Evolutionary conservation across 2,888 invertebrate species (phyloP).

Genomic region (Polydrusus tereticollis): DNA sequence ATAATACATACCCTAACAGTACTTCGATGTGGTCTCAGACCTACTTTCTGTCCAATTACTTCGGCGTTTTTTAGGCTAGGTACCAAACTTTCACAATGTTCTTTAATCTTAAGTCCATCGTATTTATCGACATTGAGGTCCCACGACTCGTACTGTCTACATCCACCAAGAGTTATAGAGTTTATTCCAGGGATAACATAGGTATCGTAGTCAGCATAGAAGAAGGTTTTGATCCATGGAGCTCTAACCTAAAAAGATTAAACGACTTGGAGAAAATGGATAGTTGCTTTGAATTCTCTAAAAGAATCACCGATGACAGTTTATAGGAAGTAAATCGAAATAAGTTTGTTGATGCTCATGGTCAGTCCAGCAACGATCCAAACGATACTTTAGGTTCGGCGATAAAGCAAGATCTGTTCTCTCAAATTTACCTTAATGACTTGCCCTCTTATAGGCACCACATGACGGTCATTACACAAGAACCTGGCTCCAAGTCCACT

Average conservation of each 20-base stretch:
- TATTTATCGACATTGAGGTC: conserved; percentile 76
- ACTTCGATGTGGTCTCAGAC: conserved; percentile 85
- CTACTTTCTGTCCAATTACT: conserved; percentile 77
- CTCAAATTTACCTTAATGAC: conserved; percentile 74
- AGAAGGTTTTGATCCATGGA: conserved; percentile 91
- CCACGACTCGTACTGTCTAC: conserved; percentile 85
- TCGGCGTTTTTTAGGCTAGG: conserved; percentile 77
- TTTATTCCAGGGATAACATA: conserved; percentile 87
- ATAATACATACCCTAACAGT: conserved; percentile 72
- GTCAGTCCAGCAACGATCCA: no score
- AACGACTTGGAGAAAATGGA: background rate
- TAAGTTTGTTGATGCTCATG: no score
- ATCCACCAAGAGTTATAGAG: conserved; percentile 86
- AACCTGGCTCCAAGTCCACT: conserved; percentile 85
- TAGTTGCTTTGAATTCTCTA: no score
- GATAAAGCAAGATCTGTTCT: no score
- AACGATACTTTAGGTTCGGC: no score
- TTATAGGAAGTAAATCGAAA: no score
- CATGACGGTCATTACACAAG: conserved; percentile 79
- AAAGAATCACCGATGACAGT: no score
- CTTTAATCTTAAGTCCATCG: conserved; percentile 82
- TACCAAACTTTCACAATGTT: conserved; percentile 81
- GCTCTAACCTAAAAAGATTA: conserved; percentile 74
- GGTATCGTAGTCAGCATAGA: conserved; percentile 87
- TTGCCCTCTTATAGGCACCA: conserved; percentile 88